Base-by-base conservation (phyloP, 2,797 vertebrate genomes). In the Darevskia nairensis region DNA sequence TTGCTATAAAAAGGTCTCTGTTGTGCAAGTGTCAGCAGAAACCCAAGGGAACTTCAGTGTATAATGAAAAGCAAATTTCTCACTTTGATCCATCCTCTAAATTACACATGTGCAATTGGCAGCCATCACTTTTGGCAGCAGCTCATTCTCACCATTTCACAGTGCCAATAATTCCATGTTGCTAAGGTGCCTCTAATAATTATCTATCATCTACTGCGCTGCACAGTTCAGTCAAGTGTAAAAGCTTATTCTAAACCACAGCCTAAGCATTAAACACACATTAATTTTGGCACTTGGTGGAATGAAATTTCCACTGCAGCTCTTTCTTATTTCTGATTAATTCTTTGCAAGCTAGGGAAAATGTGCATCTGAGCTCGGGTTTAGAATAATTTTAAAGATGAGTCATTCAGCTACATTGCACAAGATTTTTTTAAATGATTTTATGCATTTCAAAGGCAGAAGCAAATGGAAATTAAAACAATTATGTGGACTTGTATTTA, bases 211-310 rank as follows among this genome's bases (percentile, higher is more conserved):
- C 93, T 94, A 93, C 92, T 92, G 89, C 21, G 87, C 90, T 94
- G 3, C 64, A 0, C 92, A 92, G 92, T 59, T 84, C 82, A 90
- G 69, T 84, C 76, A 76, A 90, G 77, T 44, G 77, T 68, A 90
- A 90, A 80, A 84, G 41, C 93, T 95, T 91, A 77, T 94, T 94
- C 77, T 25, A 93, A 85, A 75, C 71, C 27, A 55, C 93, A 93
- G 91, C 91, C 93, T 93, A 93, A 94, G 93, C 94, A 95, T 94
- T 96, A 95, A 95, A 94, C 80, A 94, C 91, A 94, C 89, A 90
- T 95, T 94, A 94, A 89, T 87, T 92, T 94, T 91, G 82, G 93
- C 90, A 94, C 89, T 88, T 90, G 89, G 29, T 10, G 74, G 86
- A 92, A 93, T 92, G 90, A 95, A 94, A 94, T 94, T 94, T 94